Percentiles rank a stretch among this genome's conserved stretches.
phyloP scores from a whole-genome alignment of 2,797 vertebrate genomes.

The Trichosurus vulpecula region DNA sequence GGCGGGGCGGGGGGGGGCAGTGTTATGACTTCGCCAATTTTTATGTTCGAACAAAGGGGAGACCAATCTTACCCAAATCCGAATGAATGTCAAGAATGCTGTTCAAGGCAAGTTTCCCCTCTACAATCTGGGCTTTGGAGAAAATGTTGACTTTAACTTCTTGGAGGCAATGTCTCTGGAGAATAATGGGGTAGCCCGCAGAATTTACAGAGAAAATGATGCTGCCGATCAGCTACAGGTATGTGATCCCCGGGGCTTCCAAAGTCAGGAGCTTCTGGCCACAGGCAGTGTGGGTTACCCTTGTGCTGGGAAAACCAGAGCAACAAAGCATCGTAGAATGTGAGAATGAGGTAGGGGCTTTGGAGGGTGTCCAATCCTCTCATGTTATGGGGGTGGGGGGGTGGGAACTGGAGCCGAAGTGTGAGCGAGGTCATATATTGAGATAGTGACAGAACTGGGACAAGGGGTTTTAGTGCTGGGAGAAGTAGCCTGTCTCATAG shows the following conservation, averaged over 20 bases:
- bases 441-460: neutral
- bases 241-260: neutral
- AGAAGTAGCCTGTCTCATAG: neutral
- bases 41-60: constrained; percentile 77
- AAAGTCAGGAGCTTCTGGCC: neutral
- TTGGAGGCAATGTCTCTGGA: constrained; percentile 92
- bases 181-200: constrained; percentile 90
- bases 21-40: neutral
- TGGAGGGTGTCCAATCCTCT: neutral
- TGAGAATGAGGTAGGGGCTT: neutral
- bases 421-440: neutral
- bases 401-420: neutral
- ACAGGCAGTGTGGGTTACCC: neutral
- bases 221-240: constrained; percentile 93
- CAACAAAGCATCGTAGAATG: neutral
- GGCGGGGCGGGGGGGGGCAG: neutral
- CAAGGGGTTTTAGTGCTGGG: neutral
- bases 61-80: constrained; percentile 82
- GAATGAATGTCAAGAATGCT: constrained; percentile 84
- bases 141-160: constrained; percentile 90
- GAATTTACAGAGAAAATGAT: constrained; percentile 94
- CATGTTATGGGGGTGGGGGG: neutral
- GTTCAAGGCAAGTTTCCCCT: constrained; percentile 89
- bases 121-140: constrained; percentile 94
- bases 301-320: neutral